Base-by-base conservation (phyloP, 2,888 invertebrate species). In the Lasioglossum malachurum region DNA sequence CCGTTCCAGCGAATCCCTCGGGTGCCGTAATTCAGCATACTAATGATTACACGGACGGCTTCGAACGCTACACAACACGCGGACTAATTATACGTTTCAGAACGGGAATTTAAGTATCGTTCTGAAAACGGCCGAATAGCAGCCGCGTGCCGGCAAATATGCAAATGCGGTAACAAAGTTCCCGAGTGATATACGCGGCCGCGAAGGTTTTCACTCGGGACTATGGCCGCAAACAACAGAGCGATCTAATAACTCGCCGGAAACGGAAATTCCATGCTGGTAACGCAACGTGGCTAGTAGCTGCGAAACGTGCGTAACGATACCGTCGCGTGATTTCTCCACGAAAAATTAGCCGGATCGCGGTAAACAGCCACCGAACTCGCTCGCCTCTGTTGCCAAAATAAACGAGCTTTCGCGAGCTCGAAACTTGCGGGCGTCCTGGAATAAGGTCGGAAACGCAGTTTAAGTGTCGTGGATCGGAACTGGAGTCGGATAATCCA, bases 21-120 rank as follows among this genome's bases (percentile, higher is more conserved):
- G 23, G 67, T 35, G 23, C 19, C 35, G 19, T 67, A 35, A 67
- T 67, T 67, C 35, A 31, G 35, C 67, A 23, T 7, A 16, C 35
- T 8, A 31, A 67, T 35, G 19, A 67, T 67, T 31, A 64, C 19
- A 67, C 35, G 19, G 67, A 35, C 35, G 31, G 67, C 67, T 35
- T 67, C 67, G 67, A 31, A 67, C 35, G 35, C 67, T 53, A 23
- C 53, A 23, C 53, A 23, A 23, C 27, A 27, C 27, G 60, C 60
- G 38, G 69, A 46, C 72, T 73, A 73, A 73, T 73, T 73, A 31
- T 10, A 19, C 73, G 46, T 16, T 67, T 44, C 46, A 41, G 27
- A 49, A 69, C 72, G 46, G 73, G 73, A 67, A 64, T 60, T 60
- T 46, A 74, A 64, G 75, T 73, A 77, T 78, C 78, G 77, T 60